Evolutionary conservation across 1,140 invertebrate species (phyloP).

Genomic region (Phocides pigmalion): DNA sequence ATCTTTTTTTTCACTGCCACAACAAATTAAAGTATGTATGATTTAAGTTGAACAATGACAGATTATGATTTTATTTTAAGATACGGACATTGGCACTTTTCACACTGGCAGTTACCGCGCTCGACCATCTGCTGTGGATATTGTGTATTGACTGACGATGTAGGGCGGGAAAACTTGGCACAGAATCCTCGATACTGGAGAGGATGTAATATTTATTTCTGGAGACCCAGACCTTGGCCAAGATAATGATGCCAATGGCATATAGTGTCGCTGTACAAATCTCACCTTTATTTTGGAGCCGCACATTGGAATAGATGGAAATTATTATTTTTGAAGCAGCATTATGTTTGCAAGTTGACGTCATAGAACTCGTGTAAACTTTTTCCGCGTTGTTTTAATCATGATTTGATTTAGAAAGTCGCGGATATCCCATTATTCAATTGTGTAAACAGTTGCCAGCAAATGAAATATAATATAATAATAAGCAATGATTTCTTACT

Average conservation of each 20-base stretch:
- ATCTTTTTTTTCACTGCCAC: slow-evolving; percentile 51
- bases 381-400: slow-evolving; percentile 6
- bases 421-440: slow-evolving; percentile 5
- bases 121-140: slow-evolving; percentile 54
- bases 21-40: slow-evolving; percentile 39
- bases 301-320: background rate
- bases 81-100: slow-evolving; percentile 51
- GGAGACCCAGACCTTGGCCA: slow-evolving; percentile 62
- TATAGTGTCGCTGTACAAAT: slow-evolving; percentile 1
- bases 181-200: slow-evolving; percentile 56
- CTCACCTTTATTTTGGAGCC: slow-evolving; percentile 15
- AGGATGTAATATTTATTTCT: slow-evolving; percentile 79
- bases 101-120: slow-evolving; percentile 43
- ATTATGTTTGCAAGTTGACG: slow-evolving; percentile 12
- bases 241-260: slow-evolving; percentile 41
- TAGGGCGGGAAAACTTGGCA: slow-evolving; percentile 66
- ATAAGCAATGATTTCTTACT: no score
- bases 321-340: slow-evolving; percentile 4
- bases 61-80: slow-evolving; percentile 36
- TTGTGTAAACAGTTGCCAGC: background rate
- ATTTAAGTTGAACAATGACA: slow-evolving; percentile 7
- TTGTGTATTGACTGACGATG: slow-evolving; percentile 61
- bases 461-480: no score
- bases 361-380: slow-evolving; percentile 4
- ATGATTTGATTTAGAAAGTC: slow-evolving; percentile 21